Evolutionary conservation across 1,140 invertebrate genomes (phyloP).

Genomic region (Bombus superbus): DNA sequence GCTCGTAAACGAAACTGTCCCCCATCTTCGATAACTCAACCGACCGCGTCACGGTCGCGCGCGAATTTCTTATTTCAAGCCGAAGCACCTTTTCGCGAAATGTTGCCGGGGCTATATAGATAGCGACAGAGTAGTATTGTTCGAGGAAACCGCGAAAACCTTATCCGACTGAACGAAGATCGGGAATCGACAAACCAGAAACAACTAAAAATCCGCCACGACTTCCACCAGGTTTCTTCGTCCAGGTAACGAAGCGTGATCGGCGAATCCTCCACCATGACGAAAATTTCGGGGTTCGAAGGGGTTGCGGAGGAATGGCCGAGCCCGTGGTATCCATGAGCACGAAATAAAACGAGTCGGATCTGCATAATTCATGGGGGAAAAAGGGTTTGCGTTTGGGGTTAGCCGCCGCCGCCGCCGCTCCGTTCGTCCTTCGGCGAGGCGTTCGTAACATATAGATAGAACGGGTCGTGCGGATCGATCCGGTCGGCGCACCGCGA

Average conservation of each 20-base stretch:
- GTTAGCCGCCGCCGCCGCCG: slow-evolving; percentile 56
- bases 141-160: not conserved
- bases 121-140: not conserved
- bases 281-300: slow-evolving; percentile 60
- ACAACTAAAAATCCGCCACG: not conserved
- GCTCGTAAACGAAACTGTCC: slow-evolving; percentile 26
- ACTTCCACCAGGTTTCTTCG: not conserved
- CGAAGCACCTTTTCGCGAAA: not conserved
- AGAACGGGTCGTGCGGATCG: slow-evolving; percentile 50
- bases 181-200: not conserved
- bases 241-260: not conserved
- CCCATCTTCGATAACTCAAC: slow-evolving; percentile 2
- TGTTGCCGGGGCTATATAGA: not conserved
- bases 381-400: slow-evolving; percentile 57
- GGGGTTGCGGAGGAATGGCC: slow-evolving; percentile 59
- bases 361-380: slow-evolving; percentile 68
- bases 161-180: not conserved
- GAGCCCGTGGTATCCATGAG: slow-evolving; percentile 29
- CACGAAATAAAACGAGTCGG: slow-evolving; percentile 60
- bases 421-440: slow-evolving; percentile 46
- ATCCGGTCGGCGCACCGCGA: slow-evolving; percentile 44
- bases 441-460: slow-evolving; percentile 28
- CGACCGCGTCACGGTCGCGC: not conserved
- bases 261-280: slow-evolving; percentile 44
- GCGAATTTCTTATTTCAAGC: slow-evolving; percentile 32